Conservation (phyloP, 1,140 invertebrate species). For the Solenopsis invicta region DNA sequence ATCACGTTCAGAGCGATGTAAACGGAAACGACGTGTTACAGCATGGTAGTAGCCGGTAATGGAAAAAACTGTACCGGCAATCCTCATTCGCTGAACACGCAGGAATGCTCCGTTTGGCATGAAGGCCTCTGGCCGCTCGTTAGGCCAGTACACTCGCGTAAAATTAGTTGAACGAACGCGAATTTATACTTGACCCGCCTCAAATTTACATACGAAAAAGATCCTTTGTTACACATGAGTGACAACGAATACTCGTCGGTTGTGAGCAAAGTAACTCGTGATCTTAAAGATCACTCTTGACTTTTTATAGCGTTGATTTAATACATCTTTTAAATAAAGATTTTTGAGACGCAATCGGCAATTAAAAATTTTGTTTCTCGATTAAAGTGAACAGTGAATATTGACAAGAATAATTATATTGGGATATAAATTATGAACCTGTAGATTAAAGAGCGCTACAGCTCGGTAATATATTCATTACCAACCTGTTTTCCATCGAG, state of each 20-base stretch:
- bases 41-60: slow-evolving; percentile 30
- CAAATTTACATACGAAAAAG: slow-evolving; percentile 17
- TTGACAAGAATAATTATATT: slow-evolving; percentile 15
- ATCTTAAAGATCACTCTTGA: background rate
- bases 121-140: slow-evolving; percentile 75
- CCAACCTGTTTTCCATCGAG: background rate
- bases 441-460: background rate
- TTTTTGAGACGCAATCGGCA: background rate
- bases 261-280: background rate
- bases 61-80: slow-evolving; percentile 47
- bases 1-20: background rate
- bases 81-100: slow-evolving; percentile 54
- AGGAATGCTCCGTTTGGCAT: slow-evolving; percentile 80
- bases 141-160: slow-evolving; percentile 68
- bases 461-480: background rate
- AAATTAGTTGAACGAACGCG: slow-evolving; percentile 65
- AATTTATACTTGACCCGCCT: slow-evolving; percentile 43
- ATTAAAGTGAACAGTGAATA: too few species aligned
- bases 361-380: too few species aligned
- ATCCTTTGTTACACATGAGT: background rate
- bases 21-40: slow-evolving; percentile 33
- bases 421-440: background rate
- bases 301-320: background rate
- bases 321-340: slow-evolving; percentile 11
- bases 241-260: background rate